Base-by-base conservation (phyloP, 1,140 invertebrate genomes). In the Gyrodactylus salaris region DNA sequence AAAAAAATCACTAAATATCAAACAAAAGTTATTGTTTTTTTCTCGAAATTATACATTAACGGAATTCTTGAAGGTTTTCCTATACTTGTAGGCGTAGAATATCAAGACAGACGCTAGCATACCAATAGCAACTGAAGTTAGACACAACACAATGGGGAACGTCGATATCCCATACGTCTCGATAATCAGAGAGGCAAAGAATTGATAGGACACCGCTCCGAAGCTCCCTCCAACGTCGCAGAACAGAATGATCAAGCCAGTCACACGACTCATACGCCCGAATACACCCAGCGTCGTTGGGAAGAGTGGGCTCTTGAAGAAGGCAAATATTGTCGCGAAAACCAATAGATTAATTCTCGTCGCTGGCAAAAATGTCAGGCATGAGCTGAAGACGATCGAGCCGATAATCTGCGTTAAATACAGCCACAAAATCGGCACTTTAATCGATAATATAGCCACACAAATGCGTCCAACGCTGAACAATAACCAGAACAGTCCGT, bases 301-400 rank as follows among this genome's bases (percentile, higher is more conserved):
- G 26, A 71, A 71, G 20, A 71, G 70, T 1, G 70, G 70, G 26
- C 70, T 71, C 25, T 71, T 71, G 25, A 71, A 71, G 20, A 22
- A 22, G 20, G 21, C n/a, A 25, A 71, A 71, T 25, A 25, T 25
- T 16, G 24, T 22, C 25, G 24, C 20, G 26, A 71, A 71, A 25
- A 71, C 26, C 20, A 71, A 24, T 24, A 71, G 26, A 7, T 24
- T 20, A 20, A 71, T 1, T 25, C 26, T 25, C 21, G n/a, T 20
- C 25, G 20, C 19, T 24, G 21, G 21, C 70, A 21, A 25, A 24
- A 71, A 20, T 25, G 21, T 24, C 16, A 71, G 20, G 20, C 25
- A 25, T 24, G 26, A 24, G 1, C 21, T 24, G 2, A 25, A 71
- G n/a, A 71, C 20, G 20, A 71, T 20, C 20, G 70, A 20, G 1